Evolutionary conservation across 2,113 vertebrate species (phyloP).

Genomic region (Puffinus mauretanicus): DNA sequence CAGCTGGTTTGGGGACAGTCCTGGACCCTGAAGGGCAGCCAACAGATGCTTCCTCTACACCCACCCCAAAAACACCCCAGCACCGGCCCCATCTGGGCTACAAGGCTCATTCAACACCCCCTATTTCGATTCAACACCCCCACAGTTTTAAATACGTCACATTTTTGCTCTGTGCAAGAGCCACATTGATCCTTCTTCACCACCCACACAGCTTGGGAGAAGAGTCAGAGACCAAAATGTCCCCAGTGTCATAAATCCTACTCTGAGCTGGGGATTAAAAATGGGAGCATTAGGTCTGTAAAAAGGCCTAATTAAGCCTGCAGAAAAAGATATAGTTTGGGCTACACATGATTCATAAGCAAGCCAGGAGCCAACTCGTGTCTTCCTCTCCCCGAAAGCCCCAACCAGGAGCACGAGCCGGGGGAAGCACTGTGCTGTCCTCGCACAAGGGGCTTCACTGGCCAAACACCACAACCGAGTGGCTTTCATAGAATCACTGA

Average conservation of each 20-base stretch:
- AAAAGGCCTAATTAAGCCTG: not conserved
- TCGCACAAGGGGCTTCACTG: not conserved
- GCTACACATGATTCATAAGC: not conserved
- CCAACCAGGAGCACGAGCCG: fast-evolving
- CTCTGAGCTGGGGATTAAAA: not conserved
- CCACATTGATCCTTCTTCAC: not conserved
- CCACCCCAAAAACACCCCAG: not conserved
- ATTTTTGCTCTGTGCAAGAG: not conserved
- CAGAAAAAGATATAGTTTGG: not conserved
- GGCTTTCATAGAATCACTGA: not conserved
- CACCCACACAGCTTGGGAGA: not conserved
- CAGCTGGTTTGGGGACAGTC: not conserved
- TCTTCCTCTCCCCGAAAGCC: not conserved
- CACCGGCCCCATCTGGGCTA: not conserved
- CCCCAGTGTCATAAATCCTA: not conserved
- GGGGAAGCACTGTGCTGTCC: not conserved
- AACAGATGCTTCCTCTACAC: not conserved
- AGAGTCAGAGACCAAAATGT: not conserved
- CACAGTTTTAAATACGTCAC: not conserved
- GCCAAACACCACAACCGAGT: not conserved
- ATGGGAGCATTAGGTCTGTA: not conserved
- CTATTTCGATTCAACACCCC: not conserved
- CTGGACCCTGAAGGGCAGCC: not conserved
- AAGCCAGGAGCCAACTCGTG: not conserved
- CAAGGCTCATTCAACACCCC: not conserved